Conservation (phyloP, 1,140 invertebrate genomes). For the Leptestheria dahalacensis region DNA sequence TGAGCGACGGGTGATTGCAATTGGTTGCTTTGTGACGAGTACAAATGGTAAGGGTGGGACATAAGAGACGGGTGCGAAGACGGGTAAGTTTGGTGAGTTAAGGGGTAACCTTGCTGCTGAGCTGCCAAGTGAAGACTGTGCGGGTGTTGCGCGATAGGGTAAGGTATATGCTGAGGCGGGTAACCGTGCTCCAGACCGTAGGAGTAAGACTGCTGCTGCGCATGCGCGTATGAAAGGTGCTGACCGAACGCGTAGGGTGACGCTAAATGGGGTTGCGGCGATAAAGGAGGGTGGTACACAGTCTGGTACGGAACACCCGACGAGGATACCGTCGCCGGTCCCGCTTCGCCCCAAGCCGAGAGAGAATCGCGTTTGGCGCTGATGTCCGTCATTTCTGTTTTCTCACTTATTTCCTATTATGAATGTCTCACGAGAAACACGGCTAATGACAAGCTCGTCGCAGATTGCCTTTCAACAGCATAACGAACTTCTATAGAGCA, state of each 20-base stretch:
- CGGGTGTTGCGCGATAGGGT: neutral
- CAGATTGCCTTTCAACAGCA: too few species aligned
- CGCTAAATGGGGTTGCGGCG: constrained; percentile 8
- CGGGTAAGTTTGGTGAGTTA: constrained; percentile 6
- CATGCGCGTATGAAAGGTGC: constrained; percentile 11
- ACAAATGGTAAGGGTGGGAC: neutral
- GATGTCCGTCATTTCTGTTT: constrained; percentile 11
- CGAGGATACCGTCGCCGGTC: constrained; percentile 9
- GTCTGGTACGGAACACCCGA: constrained; percentile 15
- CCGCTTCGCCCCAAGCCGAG: constrained; percentile 3
- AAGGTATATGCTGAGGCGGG: constrained; percentile 4
- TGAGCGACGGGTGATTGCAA: neutral
- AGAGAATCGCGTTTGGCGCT: constrained; percentile 13
- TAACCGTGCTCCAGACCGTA: constrained; percentile 1
- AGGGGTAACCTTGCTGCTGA: constrained; percentile 3
- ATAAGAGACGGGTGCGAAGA: neutral
- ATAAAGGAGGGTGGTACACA: constrained; percentile 2
- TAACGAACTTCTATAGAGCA: too few species aligned
- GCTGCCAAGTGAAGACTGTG: constrained; percentile 1
- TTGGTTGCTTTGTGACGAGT: neutral
- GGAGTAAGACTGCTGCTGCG: constrained; percentile 5
- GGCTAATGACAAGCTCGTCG: neutral
- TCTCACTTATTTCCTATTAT: neutral
- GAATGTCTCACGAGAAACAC: neutral
- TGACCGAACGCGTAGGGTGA: constrained; percentile 7